Evolutionary conservation across 2,797 vertebrate genomes (phyloP).

Genomic region (Smutsia temminckii): DNA sequence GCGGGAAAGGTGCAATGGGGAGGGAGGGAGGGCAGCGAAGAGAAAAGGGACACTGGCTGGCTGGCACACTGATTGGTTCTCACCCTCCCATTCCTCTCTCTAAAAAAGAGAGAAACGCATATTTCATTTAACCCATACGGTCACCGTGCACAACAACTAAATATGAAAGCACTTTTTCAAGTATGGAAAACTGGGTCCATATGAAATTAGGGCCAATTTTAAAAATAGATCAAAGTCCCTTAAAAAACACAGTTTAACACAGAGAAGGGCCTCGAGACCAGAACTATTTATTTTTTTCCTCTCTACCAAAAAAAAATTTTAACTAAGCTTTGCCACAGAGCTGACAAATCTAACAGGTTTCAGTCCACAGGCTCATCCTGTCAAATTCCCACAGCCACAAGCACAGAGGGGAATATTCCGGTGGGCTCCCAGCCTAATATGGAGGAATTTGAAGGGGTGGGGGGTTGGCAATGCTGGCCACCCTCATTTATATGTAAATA

Average conservation of each 20-base stretch:
- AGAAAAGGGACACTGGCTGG: background rate
- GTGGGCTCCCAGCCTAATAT: background rate
- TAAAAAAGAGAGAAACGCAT: background rate
- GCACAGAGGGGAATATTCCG: too few relatives aligned
- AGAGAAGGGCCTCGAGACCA: background rate
- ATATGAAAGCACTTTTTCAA: background rate
- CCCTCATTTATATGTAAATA: background rate
- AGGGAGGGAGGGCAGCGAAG: background rate
- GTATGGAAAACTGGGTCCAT: background rate
- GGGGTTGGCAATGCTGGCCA: background rate
- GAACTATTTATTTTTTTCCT: background rate
- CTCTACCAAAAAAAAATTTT: background rate
- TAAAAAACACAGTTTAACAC: slow-evolving; percentile 6
- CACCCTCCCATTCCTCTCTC: background rate
- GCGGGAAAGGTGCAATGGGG: background rate
- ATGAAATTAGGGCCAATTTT: background rate
- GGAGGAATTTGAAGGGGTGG: too few relatives aligned
- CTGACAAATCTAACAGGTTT: background rate
- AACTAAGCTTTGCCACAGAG: background rate
- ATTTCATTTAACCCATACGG: background rate
- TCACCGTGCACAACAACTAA: background rate
- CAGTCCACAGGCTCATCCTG: background rate
- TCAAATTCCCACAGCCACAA: background rate
- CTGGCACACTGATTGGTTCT: background rate
- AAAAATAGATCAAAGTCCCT: background rate